phyloP scores from a whole-genome alignment of 2,888 invertebrate species.

The Epinotia ramella region DNA sequence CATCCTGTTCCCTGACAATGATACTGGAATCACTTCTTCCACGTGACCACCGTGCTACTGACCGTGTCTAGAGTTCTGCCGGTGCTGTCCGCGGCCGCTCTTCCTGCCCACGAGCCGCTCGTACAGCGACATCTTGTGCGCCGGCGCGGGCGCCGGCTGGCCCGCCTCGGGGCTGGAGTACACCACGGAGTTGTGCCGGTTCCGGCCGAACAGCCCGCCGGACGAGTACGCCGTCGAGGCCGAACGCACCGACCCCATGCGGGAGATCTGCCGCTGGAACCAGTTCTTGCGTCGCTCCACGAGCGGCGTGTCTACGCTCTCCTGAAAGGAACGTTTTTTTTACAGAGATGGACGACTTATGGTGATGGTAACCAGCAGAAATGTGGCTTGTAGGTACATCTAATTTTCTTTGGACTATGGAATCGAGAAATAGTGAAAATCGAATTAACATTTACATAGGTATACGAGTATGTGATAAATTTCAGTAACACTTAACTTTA shows the following conservation, averaged over 20 bases:
- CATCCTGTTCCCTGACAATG: not conserved
- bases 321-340: constrained; percentile 82
- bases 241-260: constrained; percentile 94
- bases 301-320: constrained; percentile 95
- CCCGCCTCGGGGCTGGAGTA: constrained; percentile 88
- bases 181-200: constrained; percentile 91
- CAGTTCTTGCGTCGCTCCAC: constrained; percentile 94
- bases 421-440: too few species aligned
- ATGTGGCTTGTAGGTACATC: too few species aligned
- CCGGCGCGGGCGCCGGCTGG: constrained; percentile 72
- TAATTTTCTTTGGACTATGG: too few species aligned
- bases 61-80: constrained; percentile 88
- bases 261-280: constrained; percentile 93
- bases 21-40: not conserved
- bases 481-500: too few species aligned
- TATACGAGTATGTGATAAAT: too few species aligned
- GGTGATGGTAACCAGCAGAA: too few species aligned
- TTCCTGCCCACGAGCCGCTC: constrained; percentile 93
- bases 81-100: constrained; percentile 88
- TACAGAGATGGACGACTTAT: too few species aligned
- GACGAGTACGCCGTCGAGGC: constrained; percentile 95
- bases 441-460: too few species aligned
- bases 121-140: constrained; percentile 92
- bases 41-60: constrained; percentile 50
- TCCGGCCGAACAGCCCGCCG: constrained; percentile 89